Conservation (phyloP, 2,888 invertebrate genomes). For the Tiliacea citrago region DNA sequence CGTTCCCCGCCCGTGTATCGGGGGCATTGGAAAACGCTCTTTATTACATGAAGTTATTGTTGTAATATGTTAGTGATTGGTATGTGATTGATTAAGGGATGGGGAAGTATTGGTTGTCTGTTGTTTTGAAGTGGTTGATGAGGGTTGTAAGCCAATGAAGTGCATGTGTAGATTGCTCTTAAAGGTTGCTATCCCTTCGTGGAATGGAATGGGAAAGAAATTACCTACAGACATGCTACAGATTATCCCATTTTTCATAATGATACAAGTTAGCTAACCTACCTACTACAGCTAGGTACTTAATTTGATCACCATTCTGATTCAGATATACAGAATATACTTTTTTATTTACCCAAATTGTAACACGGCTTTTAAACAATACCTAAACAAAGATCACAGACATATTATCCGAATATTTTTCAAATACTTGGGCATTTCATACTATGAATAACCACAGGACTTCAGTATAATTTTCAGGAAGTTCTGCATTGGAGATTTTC, state of each 20-base stretch:
- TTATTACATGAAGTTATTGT: constrained; percentile 51
- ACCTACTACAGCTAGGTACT: neutral
- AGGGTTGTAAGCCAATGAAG: constrained; percentile 4
- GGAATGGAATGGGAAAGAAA: neutral
- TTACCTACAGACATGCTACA: neutral
- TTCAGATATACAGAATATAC: neutral
- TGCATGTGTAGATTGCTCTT: neutral
- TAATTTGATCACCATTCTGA: neutral
- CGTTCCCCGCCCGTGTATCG: constrained; percentile 74
- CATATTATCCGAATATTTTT: no score
- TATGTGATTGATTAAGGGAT: constrained; percentile 48
- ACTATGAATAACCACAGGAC: neutral
- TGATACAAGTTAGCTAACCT: neutral
- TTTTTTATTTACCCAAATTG: no score
- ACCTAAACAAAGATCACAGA: no score
- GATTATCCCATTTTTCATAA: neutral
- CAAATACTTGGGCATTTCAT: neutral
- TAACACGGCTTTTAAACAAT: no score
- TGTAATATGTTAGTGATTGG: constrained; percentile 52
- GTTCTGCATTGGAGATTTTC: neutral
- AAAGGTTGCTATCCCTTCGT: no score
- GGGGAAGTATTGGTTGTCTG: constrained; percentile 11
- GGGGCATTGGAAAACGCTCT: constrained; percentile 51
- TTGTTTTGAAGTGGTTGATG: constrained; percentile 21
- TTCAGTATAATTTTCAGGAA: neutral